Base-by-base conservation (phyloP, 2,888 invertebrate genomes). In the Platycheirus rosarum region DNA sequence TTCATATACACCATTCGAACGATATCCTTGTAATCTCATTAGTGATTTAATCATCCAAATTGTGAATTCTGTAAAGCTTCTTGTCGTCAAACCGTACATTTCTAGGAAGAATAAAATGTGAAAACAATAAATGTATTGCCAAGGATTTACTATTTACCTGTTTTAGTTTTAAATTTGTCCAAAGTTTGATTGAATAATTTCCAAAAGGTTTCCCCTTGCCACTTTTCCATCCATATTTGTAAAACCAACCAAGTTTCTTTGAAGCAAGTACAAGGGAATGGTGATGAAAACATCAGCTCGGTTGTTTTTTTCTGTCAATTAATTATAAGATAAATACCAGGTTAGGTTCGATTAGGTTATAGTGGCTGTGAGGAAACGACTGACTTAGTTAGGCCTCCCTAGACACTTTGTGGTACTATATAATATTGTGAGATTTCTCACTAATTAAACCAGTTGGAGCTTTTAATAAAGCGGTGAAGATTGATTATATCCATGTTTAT, bases 191-290 rank as follows among this genome's bases (percentile, higher is more conserved):
- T 92, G 8, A 91, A 90, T 65, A 90, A 87, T 1, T 87, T 85
- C 92, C 93, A 93, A 86, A 93, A 92, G 6, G 65, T 82, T 4
- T 84, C 74, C 1, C 18, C 18, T 8, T 74, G 57, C 86, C 87
- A 86, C 57, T 89, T 88, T 73, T 91, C 91, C 2, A 91, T 85
- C 0, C 91, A 87, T 23, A 91, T 86, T 84, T 91, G 91, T 9
- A 93, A 79, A 85, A 93, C 88, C 0, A 92, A 86, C 93, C 93
- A 94, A 40, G 92, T 85, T 87, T 93, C 93, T 87, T 92, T 92
- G 3, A 91, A 88, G 84, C 93, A 94, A 11, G 91, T 91, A 74
- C 93, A 94, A 69, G 91, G 91, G 85, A 92, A 93, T 0, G 93
- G 91, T 13, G 91, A 91, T 55, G 87, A 90, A n/a, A 88, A 87